These are phyloP conservation scores for Plagodis pulveraria DNA, from an alignment of 2,888 invertebrate genomes.

Conservation along the genomic window DNA sequence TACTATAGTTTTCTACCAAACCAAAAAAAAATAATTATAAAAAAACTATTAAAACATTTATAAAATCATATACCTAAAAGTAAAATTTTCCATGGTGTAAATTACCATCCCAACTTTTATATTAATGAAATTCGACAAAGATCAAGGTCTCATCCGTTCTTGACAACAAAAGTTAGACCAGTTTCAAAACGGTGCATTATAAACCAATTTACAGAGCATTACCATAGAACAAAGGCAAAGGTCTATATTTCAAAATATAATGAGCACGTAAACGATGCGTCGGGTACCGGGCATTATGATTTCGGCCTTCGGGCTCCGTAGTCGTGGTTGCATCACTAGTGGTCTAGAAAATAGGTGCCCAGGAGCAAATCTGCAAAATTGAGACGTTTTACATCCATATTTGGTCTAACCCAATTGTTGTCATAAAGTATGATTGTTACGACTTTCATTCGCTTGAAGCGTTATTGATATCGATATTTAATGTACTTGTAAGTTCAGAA, in stretches of 20 bases:
- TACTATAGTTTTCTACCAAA: too few relatives aligned
- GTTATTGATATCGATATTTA: too few relatives aligned
- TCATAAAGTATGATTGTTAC: too few relatives aligned
- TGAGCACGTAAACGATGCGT: conserved; percentile 6
- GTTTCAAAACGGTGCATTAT: conserved; percentile 18
- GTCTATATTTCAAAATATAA: conserved; percentile 20
- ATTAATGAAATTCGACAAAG: neutral
- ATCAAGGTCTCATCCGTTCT: conserved; percentile 2
- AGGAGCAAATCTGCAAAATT: conserved; percentile 3
- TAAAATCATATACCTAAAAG: too few relatives aligned
- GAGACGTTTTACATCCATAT: neutral
- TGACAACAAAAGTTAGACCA: neutral
- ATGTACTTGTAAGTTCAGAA: too few relatives aligned
- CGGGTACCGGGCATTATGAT: conserved; percentile 1
- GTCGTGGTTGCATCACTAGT: conserved; percentile 11
- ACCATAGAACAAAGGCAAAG: conserved; percentile 14
- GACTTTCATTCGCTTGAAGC: too few relatives aligned
- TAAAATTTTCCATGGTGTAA: too few relatives aligned
- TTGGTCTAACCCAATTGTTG: too few relatives aligned
- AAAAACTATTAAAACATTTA: too few relatives aligned
- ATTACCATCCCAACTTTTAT: too few relatives aligned
- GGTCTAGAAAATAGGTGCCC: conserved; percentile 3
- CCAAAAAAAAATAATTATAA: too few relatives aligned
- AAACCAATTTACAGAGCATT: conserved; percentile 15
- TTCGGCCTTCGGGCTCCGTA: conserved; percentile 9